phyloP scores from a whole-genome alignment of 2,113 vertebrate species.

The Sterna hirundo region DNA sequence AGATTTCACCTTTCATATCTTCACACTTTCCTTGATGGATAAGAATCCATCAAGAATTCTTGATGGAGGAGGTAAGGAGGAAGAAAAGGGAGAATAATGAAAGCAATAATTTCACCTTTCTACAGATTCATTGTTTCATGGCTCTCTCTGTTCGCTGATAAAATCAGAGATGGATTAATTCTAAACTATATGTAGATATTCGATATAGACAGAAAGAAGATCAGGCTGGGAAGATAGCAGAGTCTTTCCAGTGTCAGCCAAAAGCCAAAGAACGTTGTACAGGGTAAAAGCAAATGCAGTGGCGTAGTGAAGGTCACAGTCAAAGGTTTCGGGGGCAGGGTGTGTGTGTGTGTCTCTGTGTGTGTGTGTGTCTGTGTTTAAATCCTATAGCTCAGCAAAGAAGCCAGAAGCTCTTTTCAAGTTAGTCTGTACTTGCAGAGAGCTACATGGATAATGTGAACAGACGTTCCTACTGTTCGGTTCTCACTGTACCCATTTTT shows the following conservation, averaged over 20 bases:
- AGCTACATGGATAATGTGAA: background rate
- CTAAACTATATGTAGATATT: background rate
- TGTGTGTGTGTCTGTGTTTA: background rate
- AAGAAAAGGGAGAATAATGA: background rate
- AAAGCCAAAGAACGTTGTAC: background rate
- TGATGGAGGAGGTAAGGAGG: background rate
- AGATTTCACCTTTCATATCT: background rate
- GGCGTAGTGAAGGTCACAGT: background rate
- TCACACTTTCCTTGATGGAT: background rate
- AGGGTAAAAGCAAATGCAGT: background rate
- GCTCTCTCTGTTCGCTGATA: background rate
- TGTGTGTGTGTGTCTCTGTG: background rate
- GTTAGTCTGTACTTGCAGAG: background rate
- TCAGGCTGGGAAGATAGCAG: background rate
- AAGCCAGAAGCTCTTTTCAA: conserved; percentile 25
- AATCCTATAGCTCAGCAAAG: background rate
- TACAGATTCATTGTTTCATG: background rate
- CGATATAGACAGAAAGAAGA: background rate
- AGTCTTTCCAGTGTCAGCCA: background rate
- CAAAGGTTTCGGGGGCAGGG: background rate
- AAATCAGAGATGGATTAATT: background rate
- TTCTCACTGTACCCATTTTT: background rate
- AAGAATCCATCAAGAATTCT: too few species aligned
- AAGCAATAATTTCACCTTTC: background rate
- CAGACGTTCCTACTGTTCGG: background rate